Conservation (phyloP, 2,888 invertebrate genomes). For the Hipparchia sbordonii region DNA sequence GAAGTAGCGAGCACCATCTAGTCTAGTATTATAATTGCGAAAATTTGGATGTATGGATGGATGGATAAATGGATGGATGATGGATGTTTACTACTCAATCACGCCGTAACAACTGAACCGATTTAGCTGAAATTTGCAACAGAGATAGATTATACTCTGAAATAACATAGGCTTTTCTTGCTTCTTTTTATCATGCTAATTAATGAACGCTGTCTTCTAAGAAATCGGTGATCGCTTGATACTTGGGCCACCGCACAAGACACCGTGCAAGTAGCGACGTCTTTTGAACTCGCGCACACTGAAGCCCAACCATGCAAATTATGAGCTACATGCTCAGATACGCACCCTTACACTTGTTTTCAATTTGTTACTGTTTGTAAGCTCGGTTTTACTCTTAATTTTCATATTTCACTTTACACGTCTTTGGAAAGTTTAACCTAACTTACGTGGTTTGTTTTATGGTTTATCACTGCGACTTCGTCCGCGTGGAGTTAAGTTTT, state of each 20-base stretch:
- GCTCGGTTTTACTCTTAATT: background rate
- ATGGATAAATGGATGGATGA: no score
- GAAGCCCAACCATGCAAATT: constrained; percentile 63
- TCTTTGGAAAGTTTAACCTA: background rate
- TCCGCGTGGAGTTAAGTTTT: no score
- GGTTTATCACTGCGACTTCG: background rate
- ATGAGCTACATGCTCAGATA: constrained; percentile 45
- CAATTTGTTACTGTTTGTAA: constrained; percentile 27
- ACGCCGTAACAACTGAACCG: no score
- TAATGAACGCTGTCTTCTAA: no score
- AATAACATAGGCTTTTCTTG: no score
- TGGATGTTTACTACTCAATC: no score
- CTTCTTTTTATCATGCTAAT: no score
- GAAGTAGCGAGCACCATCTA: no score
- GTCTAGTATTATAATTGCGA: no score
- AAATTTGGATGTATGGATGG: no score
- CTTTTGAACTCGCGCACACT: constrained; percentile 57
- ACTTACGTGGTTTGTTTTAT: background rate
- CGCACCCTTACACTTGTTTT: constrained; percentile 33
- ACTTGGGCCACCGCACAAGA: constrained; percentile 41
- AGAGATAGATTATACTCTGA: no score
- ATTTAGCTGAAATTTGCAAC: no score
- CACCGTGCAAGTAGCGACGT: constrained; percentile 48
- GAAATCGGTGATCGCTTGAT: constrained; percentile 2
- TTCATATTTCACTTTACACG: background rate